These are phyloP conservation scores for Pterostichus niger DNA, from an alignment of 2,888 invertebrate genomes.

Conservation along the genomic window DNA sequence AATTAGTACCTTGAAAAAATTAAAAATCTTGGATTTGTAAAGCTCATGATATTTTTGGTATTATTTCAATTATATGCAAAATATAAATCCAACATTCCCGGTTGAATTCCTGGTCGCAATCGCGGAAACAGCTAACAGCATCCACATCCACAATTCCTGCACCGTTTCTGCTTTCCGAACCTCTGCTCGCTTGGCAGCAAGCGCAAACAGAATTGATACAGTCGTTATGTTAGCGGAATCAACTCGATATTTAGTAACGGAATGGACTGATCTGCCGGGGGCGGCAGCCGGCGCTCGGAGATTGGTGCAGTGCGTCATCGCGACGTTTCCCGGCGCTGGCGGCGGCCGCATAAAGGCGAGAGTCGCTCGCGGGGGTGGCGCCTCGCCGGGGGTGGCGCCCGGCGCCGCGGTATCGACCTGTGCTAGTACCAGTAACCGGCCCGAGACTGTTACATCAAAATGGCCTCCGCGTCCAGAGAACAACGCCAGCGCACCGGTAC, in stretches of 20 bases:
- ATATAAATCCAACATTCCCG: background rate
- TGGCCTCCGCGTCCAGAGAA: conserved; percentile 54
- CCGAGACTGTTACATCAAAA: conserved; percentile 61
- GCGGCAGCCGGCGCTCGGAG: conserved; percentile 2
- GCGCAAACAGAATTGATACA: conserved; percentile 53
- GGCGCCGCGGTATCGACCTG: conserved; percentile 73
- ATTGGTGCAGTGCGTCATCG: conserved; percentile 58
- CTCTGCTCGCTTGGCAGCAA: conserved; percentile 7
- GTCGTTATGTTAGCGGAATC: conserved; percentile 38
- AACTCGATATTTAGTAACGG: conserved; percentile 55
- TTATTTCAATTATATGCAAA: background rate
- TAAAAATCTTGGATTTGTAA: no score
- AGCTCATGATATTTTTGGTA: no score
- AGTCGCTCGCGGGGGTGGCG: conserved; percentile 72
- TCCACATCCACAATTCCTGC: background rate
- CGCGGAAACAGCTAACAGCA: conserved; percentile 3
- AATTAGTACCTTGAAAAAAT: no score
- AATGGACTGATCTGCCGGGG: conserved; percentile 56
- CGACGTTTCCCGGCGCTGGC: conserved; percentile 2
- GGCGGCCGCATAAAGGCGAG: conserved; percentile 53
- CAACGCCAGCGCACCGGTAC: background rate
- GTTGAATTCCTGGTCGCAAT: background rate
- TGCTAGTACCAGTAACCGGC: conserved; percentile 67
- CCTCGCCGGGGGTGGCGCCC: conserved; percentile 68
- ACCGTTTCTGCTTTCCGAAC: background rate